Percentiles rank a stretch among this genome's conserved stretches.
phyloP scores from a whole-genome alignment of 2,113 vertebrate genomes.

The Archocentrus centrarchus region DNA sequence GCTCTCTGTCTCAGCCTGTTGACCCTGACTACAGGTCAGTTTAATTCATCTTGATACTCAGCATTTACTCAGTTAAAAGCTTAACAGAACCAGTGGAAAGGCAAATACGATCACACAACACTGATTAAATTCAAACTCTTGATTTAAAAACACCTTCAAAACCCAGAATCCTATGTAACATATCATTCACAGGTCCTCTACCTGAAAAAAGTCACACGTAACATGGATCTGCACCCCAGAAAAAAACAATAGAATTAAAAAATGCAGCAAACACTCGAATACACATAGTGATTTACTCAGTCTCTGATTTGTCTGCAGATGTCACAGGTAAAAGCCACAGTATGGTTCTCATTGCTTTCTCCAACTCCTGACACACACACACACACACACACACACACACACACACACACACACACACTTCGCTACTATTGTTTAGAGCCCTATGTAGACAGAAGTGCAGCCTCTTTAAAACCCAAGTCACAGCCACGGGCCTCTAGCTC shows the following conservation, averaged over 20 bases:
- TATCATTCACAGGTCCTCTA: neutral
- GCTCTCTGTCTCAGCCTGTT: neutral
- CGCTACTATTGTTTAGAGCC: constrained; percentile 49
- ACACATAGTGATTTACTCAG: constrained; percentile 59
- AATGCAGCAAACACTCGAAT: constrained; percentile 25
- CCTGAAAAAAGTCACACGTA: neutral
- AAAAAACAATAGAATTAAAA: constrained; percentile 34
- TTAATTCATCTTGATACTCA: neutral
- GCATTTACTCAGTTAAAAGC: constrained; percentile 7
- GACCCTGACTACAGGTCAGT: neutral
- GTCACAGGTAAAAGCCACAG: constrained; percentile 50
- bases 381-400: neutral
- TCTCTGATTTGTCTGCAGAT: constrained; percentile 23
- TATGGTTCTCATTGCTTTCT: constrained; percentile 7
- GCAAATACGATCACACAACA: neutral
- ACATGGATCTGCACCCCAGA: neutral
- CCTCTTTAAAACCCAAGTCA: constrained; percentile 21
- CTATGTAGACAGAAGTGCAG: constrained; percentile 48
- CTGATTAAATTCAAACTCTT: constrained; percentile 8
- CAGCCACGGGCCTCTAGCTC: constrained; percentile 15
- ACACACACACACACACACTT: constrained; percentile 2
- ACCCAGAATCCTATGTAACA: neutral
- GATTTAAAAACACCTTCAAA: constrained; percentile 8
- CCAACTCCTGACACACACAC: neutral
- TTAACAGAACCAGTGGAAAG: neutral